phyloP scores from a whole-genome alignment of 2,113 vertebrate genomes.

The Laticauda laticaudata region DNA sequence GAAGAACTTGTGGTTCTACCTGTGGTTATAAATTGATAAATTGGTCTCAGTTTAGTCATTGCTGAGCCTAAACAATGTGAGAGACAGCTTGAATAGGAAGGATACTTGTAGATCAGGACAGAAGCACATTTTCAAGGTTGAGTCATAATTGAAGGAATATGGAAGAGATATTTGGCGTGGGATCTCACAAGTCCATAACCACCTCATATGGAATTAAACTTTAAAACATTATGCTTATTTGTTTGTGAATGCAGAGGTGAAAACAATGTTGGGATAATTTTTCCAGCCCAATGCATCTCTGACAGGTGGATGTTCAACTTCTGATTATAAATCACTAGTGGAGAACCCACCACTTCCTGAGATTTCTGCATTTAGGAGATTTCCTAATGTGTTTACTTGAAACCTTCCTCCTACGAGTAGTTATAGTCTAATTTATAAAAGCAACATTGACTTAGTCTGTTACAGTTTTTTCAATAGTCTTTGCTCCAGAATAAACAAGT shows the following conservation, averaged over 20 bases:
- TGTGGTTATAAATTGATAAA: neutral
- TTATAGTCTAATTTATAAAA: neutral
- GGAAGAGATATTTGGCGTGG: fast-evolving
- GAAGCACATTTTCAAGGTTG: neutral
- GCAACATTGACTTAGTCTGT: neutral
- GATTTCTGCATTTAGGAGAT: neutral
- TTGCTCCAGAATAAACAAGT: neutral
- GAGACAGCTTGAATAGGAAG: neutral
- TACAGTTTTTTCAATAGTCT: neutral
- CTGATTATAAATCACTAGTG: neutral
- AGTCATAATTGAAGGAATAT: neutral
- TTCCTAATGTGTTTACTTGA: neutral
- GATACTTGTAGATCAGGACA: neutral
- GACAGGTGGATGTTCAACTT: neutral
- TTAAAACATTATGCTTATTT: neutral
- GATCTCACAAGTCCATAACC: neutral
- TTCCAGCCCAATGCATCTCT: neutral
- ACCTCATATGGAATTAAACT: neutral
- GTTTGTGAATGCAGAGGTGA: neutral
- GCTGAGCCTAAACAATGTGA: neutral
- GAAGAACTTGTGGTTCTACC: neutral
- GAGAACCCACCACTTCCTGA: neutral
- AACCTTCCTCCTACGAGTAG: neutral
- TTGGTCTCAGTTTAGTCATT: neutral
- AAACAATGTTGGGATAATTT: neutral